A percentile compares a stretch with the other conserved stretches of the same genome.
Evolutionary conservation across 2,113 vertebrate species (phyloP).

Genomic region (Hypanus sabinus): DNA sequence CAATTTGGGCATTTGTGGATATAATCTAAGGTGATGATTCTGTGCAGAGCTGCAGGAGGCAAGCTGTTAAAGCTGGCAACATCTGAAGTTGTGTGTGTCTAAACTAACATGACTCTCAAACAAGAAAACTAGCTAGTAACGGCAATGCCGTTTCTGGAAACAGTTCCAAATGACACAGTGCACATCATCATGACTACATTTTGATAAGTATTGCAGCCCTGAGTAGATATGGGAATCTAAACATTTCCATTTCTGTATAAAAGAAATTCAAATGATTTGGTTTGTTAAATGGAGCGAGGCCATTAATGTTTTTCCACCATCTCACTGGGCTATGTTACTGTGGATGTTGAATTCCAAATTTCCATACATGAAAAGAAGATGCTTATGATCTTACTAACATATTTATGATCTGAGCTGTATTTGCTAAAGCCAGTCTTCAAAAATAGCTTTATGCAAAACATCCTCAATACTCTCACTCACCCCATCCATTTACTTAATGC

Average conservation of each 20-base stretch:
- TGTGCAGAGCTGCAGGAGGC: neutral
- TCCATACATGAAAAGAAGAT: neutral
- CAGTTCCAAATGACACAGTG: too few relatives aligned
- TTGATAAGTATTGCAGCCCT: neutral
- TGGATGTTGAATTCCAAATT: neutral
- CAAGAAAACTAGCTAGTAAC: neutral
- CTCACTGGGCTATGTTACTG: neutral
- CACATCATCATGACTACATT: neutral
- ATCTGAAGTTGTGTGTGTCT: neutral
- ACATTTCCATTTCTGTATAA: neutral
- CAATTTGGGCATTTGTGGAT: neutral
- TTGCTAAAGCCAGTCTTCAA: neutral
- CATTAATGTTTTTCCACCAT: neutral
- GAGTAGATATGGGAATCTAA: neutral
- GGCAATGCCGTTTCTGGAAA: neutral
- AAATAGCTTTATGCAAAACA: neutral
- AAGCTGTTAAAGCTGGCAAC: neutral
- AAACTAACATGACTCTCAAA: neutral
- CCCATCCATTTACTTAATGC: neutral
- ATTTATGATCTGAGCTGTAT: neutral
- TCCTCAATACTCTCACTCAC: neutral
- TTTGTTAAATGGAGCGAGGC: neutral
- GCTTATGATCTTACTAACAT: neutral
- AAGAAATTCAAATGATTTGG: neutral
- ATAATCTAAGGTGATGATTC: neutral